These are phyloP conservation scores for Varanus komodoensis DNA, from an alignment of 2,113 vertebrate species.

Conservation along the genomic window DNA sequence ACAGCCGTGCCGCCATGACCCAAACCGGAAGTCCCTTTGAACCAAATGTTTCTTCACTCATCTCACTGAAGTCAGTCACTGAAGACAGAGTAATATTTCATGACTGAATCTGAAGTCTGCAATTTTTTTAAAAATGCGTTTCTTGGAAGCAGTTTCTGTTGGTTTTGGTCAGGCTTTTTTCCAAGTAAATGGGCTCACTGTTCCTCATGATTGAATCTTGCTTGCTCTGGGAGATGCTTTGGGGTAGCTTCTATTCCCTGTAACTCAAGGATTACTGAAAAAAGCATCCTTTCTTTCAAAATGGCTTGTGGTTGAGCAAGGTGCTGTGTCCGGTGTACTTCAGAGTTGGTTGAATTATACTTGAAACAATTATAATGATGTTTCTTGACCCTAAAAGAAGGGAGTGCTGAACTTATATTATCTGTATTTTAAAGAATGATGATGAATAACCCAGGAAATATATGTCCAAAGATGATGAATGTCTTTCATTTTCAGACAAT, in stretches of 20 bases:
- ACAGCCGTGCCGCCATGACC: too few relatives aligned
- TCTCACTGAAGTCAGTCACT: not conserved
- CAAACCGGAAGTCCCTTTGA: too few relatives aligned
- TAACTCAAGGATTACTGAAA: not conserved
- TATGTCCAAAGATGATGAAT: not conserved
- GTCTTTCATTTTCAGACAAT: conserved; percentile 79
- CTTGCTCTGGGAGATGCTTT: not conserved
- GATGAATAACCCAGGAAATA: not conserved
- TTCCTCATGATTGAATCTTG: not conserved
- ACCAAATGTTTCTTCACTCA: not conserved
- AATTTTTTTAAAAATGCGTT: not conserved
- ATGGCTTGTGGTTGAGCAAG: not conserved
- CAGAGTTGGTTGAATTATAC: not conserved
- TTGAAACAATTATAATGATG: not conserved
- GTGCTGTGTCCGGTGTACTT: not conserved
- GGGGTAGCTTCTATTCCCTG: not conserved
- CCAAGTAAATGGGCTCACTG: not conserved
- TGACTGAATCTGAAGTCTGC: not conserved
- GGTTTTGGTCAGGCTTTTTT: not conserved
- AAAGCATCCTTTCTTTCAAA: not conserved
- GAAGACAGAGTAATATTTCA: not conserved
- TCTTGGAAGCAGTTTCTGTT: not conserved
- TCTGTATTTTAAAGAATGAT: not conserved
- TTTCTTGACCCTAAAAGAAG: not conserved
- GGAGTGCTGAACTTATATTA: not conserved